These are phyloP conservation scores for Lerema accius DNA, from an alignment of 1,140 invertebrate genomes.

Conservation along the genomic window DNA sequence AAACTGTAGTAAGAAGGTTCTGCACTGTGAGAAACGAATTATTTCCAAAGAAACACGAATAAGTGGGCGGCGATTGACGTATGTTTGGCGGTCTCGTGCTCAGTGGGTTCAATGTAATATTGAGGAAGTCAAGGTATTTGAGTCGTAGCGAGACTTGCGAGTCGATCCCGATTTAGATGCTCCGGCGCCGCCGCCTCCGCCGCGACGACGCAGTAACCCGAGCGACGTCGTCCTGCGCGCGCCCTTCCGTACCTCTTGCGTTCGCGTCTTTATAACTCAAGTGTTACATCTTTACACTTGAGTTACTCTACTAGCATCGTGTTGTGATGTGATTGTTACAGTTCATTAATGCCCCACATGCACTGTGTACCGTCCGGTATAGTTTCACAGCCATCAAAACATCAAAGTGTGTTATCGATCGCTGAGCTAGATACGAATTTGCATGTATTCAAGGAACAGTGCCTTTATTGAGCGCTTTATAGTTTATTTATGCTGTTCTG, in stretches of 20 bases:
- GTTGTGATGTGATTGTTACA: slow-evolving; percentile 37
- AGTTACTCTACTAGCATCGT: slow-evolving; percentile 47
- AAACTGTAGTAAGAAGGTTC: background rate
- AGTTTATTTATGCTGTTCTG: slow-evolving; percentile 13
- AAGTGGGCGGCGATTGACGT: slow-evolving; percentile 78
- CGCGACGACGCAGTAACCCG: slow-evolving; percentile 76
- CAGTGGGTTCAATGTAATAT: slow-evolving; percentile 81
- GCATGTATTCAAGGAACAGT: slow-evolving; percentile 20
- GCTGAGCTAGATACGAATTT: slow-evolving; percentile 22
- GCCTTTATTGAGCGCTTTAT: slow-evolving; percentile 19
- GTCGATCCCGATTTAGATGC: slow-evolving; percentile 80
- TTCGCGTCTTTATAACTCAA: slow-evolving; percentile 44
- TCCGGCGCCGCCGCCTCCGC: slow-evolving; percentile 73
- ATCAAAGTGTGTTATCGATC: slow-evolving; percentile 28
- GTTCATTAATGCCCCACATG: slow-evolving; percentile 17
- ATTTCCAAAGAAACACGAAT: slow-evolving; percentile 47
- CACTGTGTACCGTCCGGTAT: background rate
- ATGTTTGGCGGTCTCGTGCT: slow-evolving; percentile 72
- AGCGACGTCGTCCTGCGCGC: slow-evolving; percentile 72
- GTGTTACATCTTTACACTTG: slow-evolving; percentile 50
- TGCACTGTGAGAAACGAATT: slow-evolving; percentile 42
- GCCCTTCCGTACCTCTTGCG: slow-evolving; percentile 50
- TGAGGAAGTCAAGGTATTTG: slow-evolving; percentile 83
- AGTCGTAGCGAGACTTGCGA: slow-evolving; percentile 77
- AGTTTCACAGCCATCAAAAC: slow-evolving; percentile 20